A percentile compares a stretch with the other conserved stretches of the same genome.
Evolutionary conservation across 2,113 vertebrate species (phyloP).

Genomic region (Chrysemys picta): DNA sequence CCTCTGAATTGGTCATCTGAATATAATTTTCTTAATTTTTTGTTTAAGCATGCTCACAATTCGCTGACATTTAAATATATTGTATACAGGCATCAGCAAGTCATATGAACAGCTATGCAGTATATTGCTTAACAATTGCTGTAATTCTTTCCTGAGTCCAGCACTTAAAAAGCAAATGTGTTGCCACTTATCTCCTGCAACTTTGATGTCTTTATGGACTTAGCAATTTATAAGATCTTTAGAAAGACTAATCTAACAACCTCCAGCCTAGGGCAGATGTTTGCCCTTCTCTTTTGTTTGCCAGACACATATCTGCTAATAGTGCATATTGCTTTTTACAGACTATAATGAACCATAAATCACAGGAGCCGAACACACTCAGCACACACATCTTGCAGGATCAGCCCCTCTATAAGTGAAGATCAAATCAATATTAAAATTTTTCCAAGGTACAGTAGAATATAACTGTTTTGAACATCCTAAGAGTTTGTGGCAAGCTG

Average conservation of each 20-base stretch:
- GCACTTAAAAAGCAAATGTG: not conserved
- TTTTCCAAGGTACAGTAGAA: not conserved
- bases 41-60: not conserved
- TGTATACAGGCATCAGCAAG: not conserved
- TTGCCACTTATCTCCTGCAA: not conserved
- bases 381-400: not conserved
- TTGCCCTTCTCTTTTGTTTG: not conserved
- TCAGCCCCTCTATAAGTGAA: not conserved
- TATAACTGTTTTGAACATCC: no score
- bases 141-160: not conserved
- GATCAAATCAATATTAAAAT: not conserved
- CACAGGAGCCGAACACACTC: not conserved
- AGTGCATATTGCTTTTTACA: not conserved
- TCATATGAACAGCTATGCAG: not conserved
- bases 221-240: accelerated
- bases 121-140: not conserved
- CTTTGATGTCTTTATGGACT: not conserved
- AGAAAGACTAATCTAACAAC: not conserved
- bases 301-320: not conserved
- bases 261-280: not conserved
- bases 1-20: not conserved
- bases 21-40: not conserved
- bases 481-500: not conserved
- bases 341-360: not conserved
- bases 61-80: not conserved